Evolutionary conservation across 2,113 vertebrate genomes (phyloP).

Genomic region (Mus musculus): GRCm39 chr17:49495501-49496000

Average conservation of each 20-base stretch:
- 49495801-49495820: slow-evolving; percentile 80
- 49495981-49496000: not conserved
- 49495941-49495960: not conserved
- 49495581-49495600: rapidly evolving
- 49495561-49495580: rapidly evolving
- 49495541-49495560: rapidly evolving
- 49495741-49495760: slow-evolving; percentile 77
- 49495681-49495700: not conserved
- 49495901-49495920: rapidly evolving
- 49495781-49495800: slow-evolving; percentile 75
- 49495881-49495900: too few species aligned
- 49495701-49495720: slow-evolving; percentile 60
- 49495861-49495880: not conserved
- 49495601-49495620: rapidly evolving
- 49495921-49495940: not conserved
- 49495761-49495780: slow-evolving; percentile 69
- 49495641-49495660: not conserved
- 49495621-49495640: not conserved
- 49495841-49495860: slow-evolving; percentile 31
- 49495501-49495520: not conserved
- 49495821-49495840: slow-evolving; percentile 73
- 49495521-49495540: not conserved
- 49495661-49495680: slow-evolving; percentile 72
- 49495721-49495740: slow-evolving; percentile 76
- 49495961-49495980: not conserved